phyloP scores from a whole-genome alignment of 2,888 invertebrate genomes.

The Acanthacorydalis orientalis region DNA sequence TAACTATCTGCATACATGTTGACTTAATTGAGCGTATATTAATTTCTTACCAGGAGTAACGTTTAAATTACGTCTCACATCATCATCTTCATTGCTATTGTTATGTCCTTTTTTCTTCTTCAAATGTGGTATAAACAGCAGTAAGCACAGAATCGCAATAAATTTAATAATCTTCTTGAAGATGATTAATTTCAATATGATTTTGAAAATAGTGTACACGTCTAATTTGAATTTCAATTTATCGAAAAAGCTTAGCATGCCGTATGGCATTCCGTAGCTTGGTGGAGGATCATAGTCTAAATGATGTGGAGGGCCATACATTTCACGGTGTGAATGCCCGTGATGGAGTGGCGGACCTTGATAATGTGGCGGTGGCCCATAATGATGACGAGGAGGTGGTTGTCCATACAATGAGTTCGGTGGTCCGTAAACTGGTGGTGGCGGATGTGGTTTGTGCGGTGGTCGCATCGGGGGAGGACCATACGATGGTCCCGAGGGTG shows the following conservation, averaged over 20 bases:
- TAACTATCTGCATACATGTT: too few relatives aligned
- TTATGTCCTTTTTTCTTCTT: slow-evolving; percentile 24
- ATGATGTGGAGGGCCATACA: slow-evolving; percentile 14
- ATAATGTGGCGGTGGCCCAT: slow-evolving; percentile 15
- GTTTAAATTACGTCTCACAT: slow-evolving; percentile 4
- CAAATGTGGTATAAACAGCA: slow-evolving; percentile 59
- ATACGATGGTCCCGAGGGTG: background rate
- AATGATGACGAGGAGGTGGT: slow-evolving; percentile 9
- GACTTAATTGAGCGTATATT: too few relatives aligned
- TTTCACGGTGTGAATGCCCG: slow-evolving; percentile 6
- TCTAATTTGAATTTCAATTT: slow-evolving; percentile 54
- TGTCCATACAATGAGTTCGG: too few relatives aligned
- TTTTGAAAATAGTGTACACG: slow-evolving; percentile 54
- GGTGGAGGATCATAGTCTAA: slow-evolving; percentile 14
- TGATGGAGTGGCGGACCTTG: slow-evolving; percentile 12
- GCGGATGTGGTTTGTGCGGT: background rate
- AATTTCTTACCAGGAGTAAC: background rate
- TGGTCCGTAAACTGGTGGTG: slow-evolving; percentile 11
- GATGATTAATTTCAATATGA: slow-evolving; percentile 55
- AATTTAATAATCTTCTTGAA: slow-evolving; percentile 72
- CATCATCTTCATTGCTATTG: slow-evolving; percentile 20
- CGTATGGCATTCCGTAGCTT: slow-evolving; percentile 37
- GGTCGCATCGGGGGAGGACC: background rate
- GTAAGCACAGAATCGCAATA: slow-evolving; percentile 54
- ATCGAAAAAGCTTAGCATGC: slow-evolving; percentile 40